phyloP scores from a whole-genome alignment of 2,888 invertebrate genomes.

The Doris montereyensis region DNA sequence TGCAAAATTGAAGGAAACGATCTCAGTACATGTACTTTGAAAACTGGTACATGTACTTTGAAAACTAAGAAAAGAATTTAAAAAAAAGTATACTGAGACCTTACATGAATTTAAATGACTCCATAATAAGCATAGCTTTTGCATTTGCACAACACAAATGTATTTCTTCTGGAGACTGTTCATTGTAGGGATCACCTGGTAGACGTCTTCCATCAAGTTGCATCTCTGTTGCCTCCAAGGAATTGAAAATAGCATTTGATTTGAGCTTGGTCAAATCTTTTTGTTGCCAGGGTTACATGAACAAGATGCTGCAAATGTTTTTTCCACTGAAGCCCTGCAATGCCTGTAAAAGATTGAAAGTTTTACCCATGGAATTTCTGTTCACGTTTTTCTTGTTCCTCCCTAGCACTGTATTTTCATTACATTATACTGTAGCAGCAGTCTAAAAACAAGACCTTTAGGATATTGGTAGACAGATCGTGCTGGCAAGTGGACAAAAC shows the following conservation, averaged over 20 bases:
- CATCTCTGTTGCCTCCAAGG: constrained; percentile 41
- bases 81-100: constrained; percentile 32
- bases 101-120: constrained; percentile 64
- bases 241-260: constrained; percentile 48
- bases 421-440: no score
- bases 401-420: no score
- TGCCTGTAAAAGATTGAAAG: no score
- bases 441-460: no score
- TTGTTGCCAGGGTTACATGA: constrained; percentile 54
- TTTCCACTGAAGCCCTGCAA: constrained; percentile 63
- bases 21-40: not conserved
- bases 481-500: no score
- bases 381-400: no score
- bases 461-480: no score
- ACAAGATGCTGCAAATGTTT: constrained; percentile 47
- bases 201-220: constrained; percentile 45
- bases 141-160: constrained; percentile 50
- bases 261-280: constrained; percentile 41
- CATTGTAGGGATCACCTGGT: constrained; percentile 47
- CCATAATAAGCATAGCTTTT: constrained; percentile 54
- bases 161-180: constrained; percentile 49
- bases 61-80: not conserved
- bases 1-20: not conserved
- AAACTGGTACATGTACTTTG: not conserved
- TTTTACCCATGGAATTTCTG: no score